phyloP scores from a whole-genome alignment of 2,888 invertebrate species.

The Aelia acuminata region DNA sequence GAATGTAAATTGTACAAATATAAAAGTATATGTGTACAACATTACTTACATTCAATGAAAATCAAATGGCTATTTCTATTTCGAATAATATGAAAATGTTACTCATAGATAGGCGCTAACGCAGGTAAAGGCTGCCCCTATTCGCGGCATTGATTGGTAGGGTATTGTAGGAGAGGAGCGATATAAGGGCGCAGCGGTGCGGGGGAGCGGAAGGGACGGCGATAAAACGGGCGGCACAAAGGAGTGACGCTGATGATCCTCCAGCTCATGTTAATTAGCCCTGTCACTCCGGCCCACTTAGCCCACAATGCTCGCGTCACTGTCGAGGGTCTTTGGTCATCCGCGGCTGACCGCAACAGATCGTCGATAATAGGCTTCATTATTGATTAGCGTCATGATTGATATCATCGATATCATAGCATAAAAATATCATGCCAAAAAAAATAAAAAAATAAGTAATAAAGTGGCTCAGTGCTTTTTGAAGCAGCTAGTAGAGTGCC shows the following conservation, averaged over 20 bases:
- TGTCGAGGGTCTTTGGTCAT: constrained; percentile 27
- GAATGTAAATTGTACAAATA: too few species aligned
- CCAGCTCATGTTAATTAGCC: constrained; percentile 45
- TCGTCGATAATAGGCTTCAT: neutral
- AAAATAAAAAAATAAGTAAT: too few species aligned
- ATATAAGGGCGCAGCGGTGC: constrained; percentile 27
- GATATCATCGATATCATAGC: too few species aligned
- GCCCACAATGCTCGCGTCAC: neutral
- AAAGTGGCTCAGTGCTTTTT: too few species aligned
- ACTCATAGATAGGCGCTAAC: neutral
- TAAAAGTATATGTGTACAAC: too few species aligned
- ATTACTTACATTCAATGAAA: neutral
- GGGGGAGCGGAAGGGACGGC: constrained; percentile 19
- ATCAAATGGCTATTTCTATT: neutral
- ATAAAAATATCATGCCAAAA: too few species aligned
- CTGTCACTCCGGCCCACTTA: neutral
- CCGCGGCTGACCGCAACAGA: neutral
- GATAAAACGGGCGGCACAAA: constrained; percentile 30
- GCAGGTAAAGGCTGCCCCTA: neutral
- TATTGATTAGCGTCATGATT: neutral
- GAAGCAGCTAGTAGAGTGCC: too few species aligned
- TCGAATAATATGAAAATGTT: neutral
- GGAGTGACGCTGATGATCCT: constrained; percentile 12
- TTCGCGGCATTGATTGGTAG: constrained; percentile 7
- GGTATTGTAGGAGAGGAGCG: constrained; percentile 1